Percentiles rank a stretch among this genome's conserved stretches.
Conservation (phyloP, 2,113 vertebrate genomes). For the Equus quagga region DNA sequence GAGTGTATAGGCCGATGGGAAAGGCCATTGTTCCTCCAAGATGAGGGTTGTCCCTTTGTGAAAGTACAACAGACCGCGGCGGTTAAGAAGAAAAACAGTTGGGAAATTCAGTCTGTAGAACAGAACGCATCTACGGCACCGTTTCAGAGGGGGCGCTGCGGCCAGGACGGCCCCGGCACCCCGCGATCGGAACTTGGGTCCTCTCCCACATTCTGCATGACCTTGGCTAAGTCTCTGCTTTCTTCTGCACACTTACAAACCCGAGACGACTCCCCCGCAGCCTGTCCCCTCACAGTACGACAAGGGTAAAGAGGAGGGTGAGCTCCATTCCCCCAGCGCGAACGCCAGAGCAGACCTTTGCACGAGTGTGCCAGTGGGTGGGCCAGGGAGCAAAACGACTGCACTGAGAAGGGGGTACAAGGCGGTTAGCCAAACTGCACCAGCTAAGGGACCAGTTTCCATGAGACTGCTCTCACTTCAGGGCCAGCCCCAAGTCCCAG, state of each 20-base stretch:
- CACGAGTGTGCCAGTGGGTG: neutral
- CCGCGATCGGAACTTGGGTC: accelerated
- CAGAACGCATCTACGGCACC: neutral
- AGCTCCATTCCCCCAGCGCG: too few relatives aligned
- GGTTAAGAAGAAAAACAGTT: neutral
- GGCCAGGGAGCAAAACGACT: neutral
- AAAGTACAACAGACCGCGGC: neutral
- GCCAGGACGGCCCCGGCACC: neutral
- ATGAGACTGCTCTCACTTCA: neutral
- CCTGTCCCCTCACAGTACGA: neutral
- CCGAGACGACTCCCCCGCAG: accelerated
- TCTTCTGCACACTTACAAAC: neutral
- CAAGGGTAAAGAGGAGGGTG: neutral
- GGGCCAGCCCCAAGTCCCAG: neutral
- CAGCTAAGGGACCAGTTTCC: neutral
- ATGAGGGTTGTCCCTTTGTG: neutral
- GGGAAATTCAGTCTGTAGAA: accelerated
- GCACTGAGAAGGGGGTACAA: neutral
- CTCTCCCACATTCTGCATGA: neutral
- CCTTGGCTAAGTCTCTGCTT: neutral
- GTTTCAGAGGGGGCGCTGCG: accelerated
- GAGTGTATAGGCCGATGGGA: neutral
- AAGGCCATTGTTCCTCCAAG: neutral
- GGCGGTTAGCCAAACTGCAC: neutral
- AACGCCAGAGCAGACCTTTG: neutral